phyloP scores from a whole-genome alignment of 1,140 invertebrate species.

The Probaryconus sp. region DNA sequence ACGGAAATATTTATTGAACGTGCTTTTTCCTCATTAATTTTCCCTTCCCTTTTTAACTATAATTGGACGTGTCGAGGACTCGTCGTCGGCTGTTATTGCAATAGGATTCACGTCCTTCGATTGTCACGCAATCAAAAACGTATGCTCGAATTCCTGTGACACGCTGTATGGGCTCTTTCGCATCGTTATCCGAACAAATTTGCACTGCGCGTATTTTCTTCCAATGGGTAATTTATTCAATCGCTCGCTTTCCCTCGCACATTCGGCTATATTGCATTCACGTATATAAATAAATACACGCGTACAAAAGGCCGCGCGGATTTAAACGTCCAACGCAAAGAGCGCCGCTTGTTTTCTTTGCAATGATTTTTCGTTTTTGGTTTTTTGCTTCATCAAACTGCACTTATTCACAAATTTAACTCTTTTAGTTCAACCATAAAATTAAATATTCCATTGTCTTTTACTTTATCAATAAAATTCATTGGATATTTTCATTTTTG shows the following conservation, averaged over 20 bases:
- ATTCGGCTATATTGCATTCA: conserved; percentile 26
- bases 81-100: conserved; percentile 37
- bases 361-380: conserved; percentile 3
- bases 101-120: conserved; percentile 39
- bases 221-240: conserved; percentile 27
- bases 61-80: conserved; percentile 40
- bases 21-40: conserved; percentile 37
- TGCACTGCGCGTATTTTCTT: conserved; percentile 60
- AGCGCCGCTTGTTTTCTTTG: not conserved
- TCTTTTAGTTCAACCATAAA: too few relatives aligned
- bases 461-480: too few relatives aligned
- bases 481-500: too few relatives aligned
- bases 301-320: conserved; percentile 31
- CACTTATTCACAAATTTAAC: too few relatives aligned
- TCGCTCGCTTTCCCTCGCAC: conserved; percentile 40
- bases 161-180: conserved; percentile 49
- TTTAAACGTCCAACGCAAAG: conserved; percentile 45
- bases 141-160: conserved; percentile 49
- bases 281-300: conserved; percentile 42
- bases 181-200: conserved; percentile 66
- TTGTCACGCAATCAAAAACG: conserved; percentile 58
- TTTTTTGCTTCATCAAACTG: not conserved
- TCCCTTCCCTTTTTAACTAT: conserved; percentile 19
- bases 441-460: too few relatives aligned
- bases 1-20: conserved; percentile 16